Percentiles rank a stretch among this genome's conserved stretches.
Conservation (phyloP, 2,113 vertebrate genomes). For the Sander lucioperca region DNA sequence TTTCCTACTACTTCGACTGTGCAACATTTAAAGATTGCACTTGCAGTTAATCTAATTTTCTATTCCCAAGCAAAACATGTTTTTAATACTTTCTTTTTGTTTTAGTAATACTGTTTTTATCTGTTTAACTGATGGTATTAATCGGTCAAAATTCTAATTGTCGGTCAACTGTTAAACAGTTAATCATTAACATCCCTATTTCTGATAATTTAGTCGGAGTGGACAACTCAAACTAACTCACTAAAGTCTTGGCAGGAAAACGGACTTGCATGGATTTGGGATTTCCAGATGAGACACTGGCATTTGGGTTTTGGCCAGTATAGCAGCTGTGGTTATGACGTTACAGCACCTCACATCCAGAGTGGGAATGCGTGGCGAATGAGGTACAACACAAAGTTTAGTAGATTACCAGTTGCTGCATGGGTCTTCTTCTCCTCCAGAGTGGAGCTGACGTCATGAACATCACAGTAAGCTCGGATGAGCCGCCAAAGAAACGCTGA, state of each 20-base stretch:
- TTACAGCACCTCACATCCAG: slow-evolving; percentile 1
- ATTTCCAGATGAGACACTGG: slow-evolving; percentile 8
- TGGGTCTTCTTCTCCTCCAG: slow-evolving; percentile 89
- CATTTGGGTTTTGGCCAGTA: slow-evolving; percentile 4
- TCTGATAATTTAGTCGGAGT: neutral
- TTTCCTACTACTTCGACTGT: neutral
- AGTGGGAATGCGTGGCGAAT: neutral
- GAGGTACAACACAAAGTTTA: neutral
- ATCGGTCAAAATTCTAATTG: no score
- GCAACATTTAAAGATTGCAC: neutral
- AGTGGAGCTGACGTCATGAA: slow-evolving; percentile 87
- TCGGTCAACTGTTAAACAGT: no score
- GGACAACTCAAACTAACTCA: neutral
- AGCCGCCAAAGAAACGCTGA: slow-evolving; percentile 92
- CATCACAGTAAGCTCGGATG: slow-evolving; percentile 89
- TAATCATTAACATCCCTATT: neutral
- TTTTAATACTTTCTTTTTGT: no score
- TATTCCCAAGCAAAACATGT: no score
- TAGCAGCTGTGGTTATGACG: neutral
- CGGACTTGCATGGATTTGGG: neutral
- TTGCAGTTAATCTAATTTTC: neutral
- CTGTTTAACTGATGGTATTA: no score
- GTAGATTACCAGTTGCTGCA: slow-evolving; percentile 87
- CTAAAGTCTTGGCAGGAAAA: neutral
- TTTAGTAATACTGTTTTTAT: no score